A percentile compares a stretch with the other conserved stretches of the same genome.
Conservation (phyloP, 2,113 vertebrate genomes). For the Helogale parvula region DNA sequence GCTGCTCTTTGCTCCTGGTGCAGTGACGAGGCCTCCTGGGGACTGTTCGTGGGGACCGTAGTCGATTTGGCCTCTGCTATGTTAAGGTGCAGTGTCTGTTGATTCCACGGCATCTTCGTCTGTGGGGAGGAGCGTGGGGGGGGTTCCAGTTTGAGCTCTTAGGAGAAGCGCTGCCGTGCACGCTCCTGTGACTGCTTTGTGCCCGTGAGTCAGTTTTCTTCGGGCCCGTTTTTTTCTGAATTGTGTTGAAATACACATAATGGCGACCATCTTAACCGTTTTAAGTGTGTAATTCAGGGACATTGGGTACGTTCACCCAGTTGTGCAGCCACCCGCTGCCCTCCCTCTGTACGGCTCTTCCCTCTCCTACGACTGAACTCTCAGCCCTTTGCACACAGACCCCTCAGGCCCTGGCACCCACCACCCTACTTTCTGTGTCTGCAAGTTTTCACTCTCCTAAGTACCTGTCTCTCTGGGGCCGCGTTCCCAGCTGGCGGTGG, state of each 20-base stretch:
- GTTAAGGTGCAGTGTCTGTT: not conserved
- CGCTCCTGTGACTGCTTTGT: not conserved
- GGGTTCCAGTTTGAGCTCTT: not conserved
- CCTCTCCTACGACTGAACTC: not conserved
- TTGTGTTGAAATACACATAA: not conserved
- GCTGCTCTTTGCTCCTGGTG: not conserved
- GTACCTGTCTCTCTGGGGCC: not conserved
- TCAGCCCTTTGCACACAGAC: not conserved
- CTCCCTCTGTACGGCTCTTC: accelerated
- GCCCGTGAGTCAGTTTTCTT: not conserved
- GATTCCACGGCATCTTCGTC: not conserved
- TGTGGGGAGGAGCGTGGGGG: accelerated
- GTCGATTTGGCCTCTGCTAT: not conserved
- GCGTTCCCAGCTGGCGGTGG: not conserved
- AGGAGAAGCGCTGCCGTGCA: not conserved
- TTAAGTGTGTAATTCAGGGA: not conserved
- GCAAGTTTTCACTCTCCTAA: not conserved
- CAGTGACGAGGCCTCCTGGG: too few relatives aligned
- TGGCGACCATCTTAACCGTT: not conserved
- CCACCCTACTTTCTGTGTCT: not conserved
- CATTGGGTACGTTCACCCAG: not conserved
- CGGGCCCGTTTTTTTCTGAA: not conserved
- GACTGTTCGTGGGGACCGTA: too few relatives aligned
- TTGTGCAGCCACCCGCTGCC: not conserved
- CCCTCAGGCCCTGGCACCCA: not conserved